Conservation (phyloP, 2,888 invertebrate species). For the Callosobruchus maculatus region DNA sequence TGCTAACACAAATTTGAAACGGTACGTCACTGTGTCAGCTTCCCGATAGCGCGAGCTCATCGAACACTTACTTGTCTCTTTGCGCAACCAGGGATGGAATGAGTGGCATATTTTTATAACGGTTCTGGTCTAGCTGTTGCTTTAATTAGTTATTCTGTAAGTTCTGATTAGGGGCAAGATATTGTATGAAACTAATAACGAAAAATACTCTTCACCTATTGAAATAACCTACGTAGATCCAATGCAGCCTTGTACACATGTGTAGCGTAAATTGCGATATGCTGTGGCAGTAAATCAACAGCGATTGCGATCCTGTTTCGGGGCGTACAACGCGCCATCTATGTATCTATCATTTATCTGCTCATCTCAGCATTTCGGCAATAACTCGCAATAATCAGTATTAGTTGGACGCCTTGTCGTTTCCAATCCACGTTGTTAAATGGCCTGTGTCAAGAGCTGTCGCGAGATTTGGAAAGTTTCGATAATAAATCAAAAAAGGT, state of each 20-base stretch:
- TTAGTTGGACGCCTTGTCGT: slow-evolving; percentile 33
- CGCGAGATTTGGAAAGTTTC: neutral
- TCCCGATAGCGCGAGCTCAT: no score
- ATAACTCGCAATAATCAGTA: slow-evolving; percentile 57
- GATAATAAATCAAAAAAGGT: no score
- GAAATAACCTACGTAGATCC: neutral
- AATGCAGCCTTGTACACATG: neutral
- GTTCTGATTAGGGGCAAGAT: no score
- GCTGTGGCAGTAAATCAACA: slow-evolving; percentile 32
- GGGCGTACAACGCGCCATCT: slow-evolving; percentile 25
- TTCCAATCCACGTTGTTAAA: neutral
- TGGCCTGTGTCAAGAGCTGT: neutral
- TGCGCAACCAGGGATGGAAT: no score
- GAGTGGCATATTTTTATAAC: no score
- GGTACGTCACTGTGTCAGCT: no score
- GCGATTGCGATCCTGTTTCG: neutral
- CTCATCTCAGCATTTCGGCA: slow-evolving; percentile 51
- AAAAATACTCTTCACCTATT: neutral
- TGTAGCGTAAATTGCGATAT: slow-evolving; percentile 25
- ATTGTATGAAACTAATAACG: no score
- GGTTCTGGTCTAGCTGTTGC: no score
- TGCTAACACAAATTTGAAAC: no score
- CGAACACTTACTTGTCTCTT: no score
- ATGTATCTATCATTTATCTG: slow-evolving; percentile 27
- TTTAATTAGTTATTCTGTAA: no score